Conservation (phyloP, 2,888 invertebrate genomes). For the Crossocerus cetratus region DNA sequence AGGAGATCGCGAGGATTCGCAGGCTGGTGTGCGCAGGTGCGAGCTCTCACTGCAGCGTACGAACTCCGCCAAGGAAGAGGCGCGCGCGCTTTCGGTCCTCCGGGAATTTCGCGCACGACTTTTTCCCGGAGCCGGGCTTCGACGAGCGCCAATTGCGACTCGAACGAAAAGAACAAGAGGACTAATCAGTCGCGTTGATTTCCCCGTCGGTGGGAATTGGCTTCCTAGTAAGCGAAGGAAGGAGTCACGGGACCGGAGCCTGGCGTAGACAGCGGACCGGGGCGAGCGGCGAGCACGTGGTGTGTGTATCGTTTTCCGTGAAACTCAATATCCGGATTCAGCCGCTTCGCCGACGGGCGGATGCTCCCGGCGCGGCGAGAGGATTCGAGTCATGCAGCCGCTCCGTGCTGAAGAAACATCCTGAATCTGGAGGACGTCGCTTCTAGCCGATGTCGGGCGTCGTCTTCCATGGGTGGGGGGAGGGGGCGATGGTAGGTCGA, state of each 20-base stretch:
- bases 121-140: no score
- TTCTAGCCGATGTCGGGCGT: no score
- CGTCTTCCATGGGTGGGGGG: no score
- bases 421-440: no score
- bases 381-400: not conserved
- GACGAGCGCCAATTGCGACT: no score
- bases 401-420: not conserved
- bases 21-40: no score
- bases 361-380: not conserved
- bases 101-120: no score
- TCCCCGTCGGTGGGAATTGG: constrained; percentile 24
- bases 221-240: constrained; percentile 28
- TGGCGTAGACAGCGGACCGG: constrained; percentile 7
- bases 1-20: no score
- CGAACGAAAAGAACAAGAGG: constrained; percentile 18
- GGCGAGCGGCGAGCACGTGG: constrained; percentile 31
- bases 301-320: constrained; percentile 1
- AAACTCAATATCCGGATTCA: constrained; percentile 11
- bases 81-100: no score
- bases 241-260: not conserved
- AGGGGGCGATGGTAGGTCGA: no score
- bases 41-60: no score
- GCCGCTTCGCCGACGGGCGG: not conserved
- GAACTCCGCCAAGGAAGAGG: no score
- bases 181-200: constrained; percentile 16